Percentiles rank a stretch among this genome's conserved stretches.
phyloP scores from a whole-genome alignment of 2,113 vertebrate species.

The Jacana jacana region DNA sequence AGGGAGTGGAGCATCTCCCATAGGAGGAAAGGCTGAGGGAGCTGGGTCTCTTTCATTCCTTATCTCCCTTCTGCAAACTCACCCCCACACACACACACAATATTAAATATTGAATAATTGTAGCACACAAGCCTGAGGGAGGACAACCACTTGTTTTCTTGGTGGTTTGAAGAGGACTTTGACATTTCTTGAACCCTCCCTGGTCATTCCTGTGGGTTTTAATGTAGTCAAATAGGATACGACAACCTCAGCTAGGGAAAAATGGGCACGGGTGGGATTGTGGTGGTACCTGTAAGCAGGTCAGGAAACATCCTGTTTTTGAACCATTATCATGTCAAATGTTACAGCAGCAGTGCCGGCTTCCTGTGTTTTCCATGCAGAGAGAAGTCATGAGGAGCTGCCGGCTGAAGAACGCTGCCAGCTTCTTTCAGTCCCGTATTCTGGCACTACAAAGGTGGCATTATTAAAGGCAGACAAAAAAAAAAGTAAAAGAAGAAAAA shows the following conservation, averaged over 20 bases:
- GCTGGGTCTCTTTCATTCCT: constrained; percentile 27
- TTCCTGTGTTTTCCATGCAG: neutral
- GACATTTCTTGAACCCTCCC: neutral
- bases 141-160: neutral
- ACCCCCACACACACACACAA: neutral
- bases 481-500: no score
- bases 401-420: neutral
- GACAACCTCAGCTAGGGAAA: neutral
- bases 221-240: neutral
- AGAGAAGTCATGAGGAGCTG: neutral
- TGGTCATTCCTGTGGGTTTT: neutral
- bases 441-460: constrained; percentile 2
- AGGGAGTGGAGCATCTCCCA: no score
- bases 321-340: neutral
- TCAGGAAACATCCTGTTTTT: neutral
- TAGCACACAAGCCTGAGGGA: neutral
- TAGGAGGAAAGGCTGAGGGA: no score
- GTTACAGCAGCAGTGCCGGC: neutral
- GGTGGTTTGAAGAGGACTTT: neutral
- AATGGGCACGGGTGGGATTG: neutral
- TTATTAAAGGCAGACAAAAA: constrained; percentile 10
- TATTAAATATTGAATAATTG: neutral
- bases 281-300: neutral
- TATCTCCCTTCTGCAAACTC: neutral
- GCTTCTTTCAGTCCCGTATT: neutral